A percentile compares a stretch with the other conserved stretches of the same genome.
Evolutionary conservation across 1,140 invertebrate genomes (phyloP).

Genomic region (Solen grandis): DNA sequence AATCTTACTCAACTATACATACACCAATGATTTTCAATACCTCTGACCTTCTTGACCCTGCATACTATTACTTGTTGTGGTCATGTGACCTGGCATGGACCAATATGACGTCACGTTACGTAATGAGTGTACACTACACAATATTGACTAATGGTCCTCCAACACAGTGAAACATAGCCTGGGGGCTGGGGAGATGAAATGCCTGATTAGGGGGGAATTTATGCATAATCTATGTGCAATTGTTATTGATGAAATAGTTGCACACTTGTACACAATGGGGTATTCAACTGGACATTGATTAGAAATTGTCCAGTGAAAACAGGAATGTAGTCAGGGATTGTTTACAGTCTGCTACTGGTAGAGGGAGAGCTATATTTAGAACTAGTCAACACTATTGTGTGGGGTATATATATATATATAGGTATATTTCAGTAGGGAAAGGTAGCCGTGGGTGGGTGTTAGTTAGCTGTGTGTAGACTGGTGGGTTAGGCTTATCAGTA

Average conservation of each 20-base stretch:
- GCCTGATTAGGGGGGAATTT: conserved; percentile 19
- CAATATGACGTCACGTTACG: conserved; percentile 47
- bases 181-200: conserved; percentile 1
- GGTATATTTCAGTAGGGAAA: background rate
- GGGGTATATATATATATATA: background rate
- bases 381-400: conserved; percentile 16
- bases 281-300: conserved; percentile 4
- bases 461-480: no score
- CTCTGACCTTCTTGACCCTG: conserved; percentile 51
- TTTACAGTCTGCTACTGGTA: background rate
- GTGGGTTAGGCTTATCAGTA: no score
- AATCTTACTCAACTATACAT: conserved; percentile 47
- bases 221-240: conserved; percentile 23
- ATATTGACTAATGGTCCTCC: conserved; percentile 38
- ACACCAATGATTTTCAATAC: conserved; percentile 54
- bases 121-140: conserved; percentile 27
- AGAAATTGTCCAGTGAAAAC: conserved; percentile 15
- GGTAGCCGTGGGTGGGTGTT: no score
- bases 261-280: background rate
- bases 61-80: conserved; percentile 35
- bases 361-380: background rate
- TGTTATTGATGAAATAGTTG: conserved; percentile 4
- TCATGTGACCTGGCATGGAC: conserved; percentile 42
- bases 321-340: conserved; percentile 16
- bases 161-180: background rate